Evolutionary conservation across 1,140 invertebrate genomes (phyloP), one percentile per base, ranked within the genome.

Genomic region (Sinonovacula constricta): DNA sequence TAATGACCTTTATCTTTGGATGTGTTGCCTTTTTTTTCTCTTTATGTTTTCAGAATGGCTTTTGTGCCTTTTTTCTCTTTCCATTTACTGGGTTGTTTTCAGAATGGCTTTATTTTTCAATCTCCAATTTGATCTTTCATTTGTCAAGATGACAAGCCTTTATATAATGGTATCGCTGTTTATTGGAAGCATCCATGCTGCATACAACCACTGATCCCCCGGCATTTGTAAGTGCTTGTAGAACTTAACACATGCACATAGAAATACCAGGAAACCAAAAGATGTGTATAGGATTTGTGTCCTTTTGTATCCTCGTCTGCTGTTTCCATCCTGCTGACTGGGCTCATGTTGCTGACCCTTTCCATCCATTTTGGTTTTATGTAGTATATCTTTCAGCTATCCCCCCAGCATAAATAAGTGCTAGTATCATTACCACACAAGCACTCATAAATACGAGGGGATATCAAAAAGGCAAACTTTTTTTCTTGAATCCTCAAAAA

Each of bases 161-260:
- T 0, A 22, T 18, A 18, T 33, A 60, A 15, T 59, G 22, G 24
- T 24, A n/a, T n/a, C n/a, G n/a, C n/a, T n/a, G n/a, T n/a, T n/a
- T n/a, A n/a, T n/a, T n/a, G n/a, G n/a, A n/a, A n/a, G n/a, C n/a
- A n/a, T n/a, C n/a, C n/a, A n/a, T n/a, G n/a, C n/a, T n/a, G n/a
- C n/a, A n/a, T 60, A 18, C 67, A 28, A 14, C 26, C n/a, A n/a
- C n/a, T n/a, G n/a, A n/a, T 60, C 65, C 67, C 81, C 83, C 81
- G 83, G 81, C 81, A 83, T 85, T 66, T 39, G 80, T 80, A 80
- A 83, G 81, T 85, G 83, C 83, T 85, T 81, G 49, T n/a, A 45
- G 14, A 39, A 45, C 22, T 22, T 51, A 30, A 70, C 65, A 81
- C 75, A 59, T 75, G 71, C 76, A 83, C 79, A 57, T 54, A 39